Conservation (phyloP, 2,113 vertebrate species). For the Canis aureus region DNA sequence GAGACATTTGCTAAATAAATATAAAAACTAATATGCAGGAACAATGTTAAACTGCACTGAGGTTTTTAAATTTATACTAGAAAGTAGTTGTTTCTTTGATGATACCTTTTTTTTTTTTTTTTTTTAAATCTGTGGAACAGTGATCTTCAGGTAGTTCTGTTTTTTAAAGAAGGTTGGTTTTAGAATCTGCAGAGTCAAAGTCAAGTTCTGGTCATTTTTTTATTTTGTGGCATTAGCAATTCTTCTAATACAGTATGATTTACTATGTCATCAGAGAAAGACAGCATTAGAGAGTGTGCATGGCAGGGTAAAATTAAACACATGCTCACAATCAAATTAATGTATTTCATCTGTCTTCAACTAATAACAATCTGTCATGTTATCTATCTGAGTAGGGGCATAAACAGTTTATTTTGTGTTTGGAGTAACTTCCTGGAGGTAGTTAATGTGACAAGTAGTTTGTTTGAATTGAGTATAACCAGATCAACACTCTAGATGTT, state of each 20-base stretch:
- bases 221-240: constrained; percentile 79
- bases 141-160: constrained; percentile 68
- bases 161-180: constrained; percentile 71
- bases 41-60: not conserved
- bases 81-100: constrained; percentile 55
- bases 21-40: not conserved
- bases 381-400: constrained; percentile 95
- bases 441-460: constrained; percentile 97
- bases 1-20: constrained; percentile 55
- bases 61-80: constrained; percentile 43
- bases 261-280: constrained; percentile 84
- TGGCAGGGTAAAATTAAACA: constrained; percentile 95
- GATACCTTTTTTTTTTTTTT: not conserved
- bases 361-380: constrained; percentile 95
- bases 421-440: constrained; percentile 97
- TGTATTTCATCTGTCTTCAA: constrained; percentile 95
- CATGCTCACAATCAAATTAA: constrained; percentile 93
- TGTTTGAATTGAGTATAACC: constrained; percentile 97
- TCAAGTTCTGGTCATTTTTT: constrained; percentile 74
- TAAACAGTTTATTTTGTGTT: constrained; percentile 99
- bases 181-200: constrained; percentile 74
- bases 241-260: constrained; percentile 85
- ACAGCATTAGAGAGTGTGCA: constrained; percentile 86
- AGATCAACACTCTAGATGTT: constrained; percentile 96
- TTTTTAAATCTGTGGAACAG: constrained; percentile 13